phyloP scores from a whole-genome alignment of 1,140 invertebrate species.

The Aphelinus certus region DNA sequence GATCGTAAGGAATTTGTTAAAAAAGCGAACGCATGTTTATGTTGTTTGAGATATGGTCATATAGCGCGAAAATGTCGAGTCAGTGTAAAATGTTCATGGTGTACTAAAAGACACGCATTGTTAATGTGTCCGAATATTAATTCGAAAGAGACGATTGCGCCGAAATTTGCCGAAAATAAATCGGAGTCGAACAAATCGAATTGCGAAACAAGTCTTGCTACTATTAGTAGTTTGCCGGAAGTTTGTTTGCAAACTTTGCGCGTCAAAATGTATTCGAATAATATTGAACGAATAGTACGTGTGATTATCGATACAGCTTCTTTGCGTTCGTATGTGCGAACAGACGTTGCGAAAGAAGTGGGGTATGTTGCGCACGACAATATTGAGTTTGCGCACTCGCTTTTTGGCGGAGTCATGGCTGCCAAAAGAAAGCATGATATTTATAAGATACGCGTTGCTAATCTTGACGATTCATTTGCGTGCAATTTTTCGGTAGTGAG shows the following conservation, averaged over 20 bases:
- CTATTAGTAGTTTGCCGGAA: not conserved
- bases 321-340: slow-evolving; percentile 23
- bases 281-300: slow-evolving; percentile 18
- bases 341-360: slow-evolving; percentile 11
- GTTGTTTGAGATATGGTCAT: not conserved
- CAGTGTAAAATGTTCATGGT: not conserved
- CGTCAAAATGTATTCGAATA: slow-evolving; percentile 25
- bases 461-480: slow-evolving; percentile 19
- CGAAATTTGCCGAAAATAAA: not conserved
- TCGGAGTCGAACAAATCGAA: not conserved
- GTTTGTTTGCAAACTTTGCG: slow-evolving; percentile 33
- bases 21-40: not conserved
- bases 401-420: no score
- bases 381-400: slow-evolving; percentile 23
- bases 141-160: not conserved
- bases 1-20: not conserved
- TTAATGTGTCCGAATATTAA: not conserved
- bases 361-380: slow-evolving; percentile 17
- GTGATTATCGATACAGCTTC: slow-evolving; percentile 25
- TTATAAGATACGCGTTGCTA: slow-evolving; percentile 23
- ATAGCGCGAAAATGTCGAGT: not conserved
- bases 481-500: slow-evolving; percentile 31
- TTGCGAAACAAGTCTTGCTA: slow-evolving; percentile 24
- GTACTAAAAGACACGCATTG: not conserved
- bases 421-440: slow-evolving; percentile 14